These are phyloP conservation scores for Microtus montanus DNA, from an alignment of 2,113 vertebrate genomes.

Conservation along the genomic window DNA sequence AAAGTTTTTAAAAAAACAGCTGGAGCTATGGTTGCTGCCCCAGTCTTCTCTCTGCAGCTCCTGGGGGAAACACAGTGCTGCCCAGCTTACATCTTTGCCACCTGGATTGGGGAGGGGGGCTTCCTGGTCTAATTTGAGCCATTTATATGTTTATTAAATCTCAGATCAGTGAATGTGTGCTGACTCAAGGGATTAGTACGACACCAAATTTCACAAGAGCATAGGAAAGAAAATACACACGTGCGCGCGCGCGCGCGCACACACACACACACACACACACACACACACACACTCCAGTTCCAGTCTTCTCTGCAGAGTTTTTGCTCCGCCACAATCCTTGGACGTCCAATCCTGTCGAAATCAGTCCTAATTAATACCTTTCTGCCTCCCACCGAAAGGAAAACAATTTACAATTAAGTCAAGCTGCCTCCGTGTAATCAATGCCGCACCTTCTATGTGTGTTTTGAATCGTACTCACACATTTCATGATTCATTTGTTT, in stretches of 20 bases:
- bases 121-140: constrained; percentile 9
- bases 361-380: constrained; percentile 68
- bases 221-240: neutral
- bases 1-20: constrained; percentile 56
- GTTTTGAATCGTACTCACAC: constrained; percentile 74
- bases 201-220: constrained; percentile 19
- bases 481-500: constrained; percentile 82
- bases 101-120: constrained; percentile 19
- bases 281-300: neutral
- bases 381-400: constrained; percentile 1
- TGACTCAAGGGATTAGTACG: constrained; percentile 35
- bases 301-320: neutral
- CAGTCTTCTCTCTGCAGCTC: constrained; percentile 16
- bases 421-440: constrained; percentile 13
- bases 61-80: neutral
- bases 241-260: neutral
- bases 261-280: no score
- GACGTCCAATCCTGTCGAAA: constrained; percentile 68
- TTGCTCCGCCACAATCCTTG: neutral
- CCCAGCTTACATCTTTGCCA: constrained; percentile 41
- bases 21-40: neutral
- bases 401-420: constrained; percentile 69
- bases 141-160: constrained; percentile 50
- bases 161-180: constrained; percentile 16
- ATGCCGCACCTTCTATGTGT: constrained; percentile 60